A percentile compares a stretch with the other conserved stretches of the same genome.
phyloP scores from a whole-genome alignment of 2,888 invertebrate species.

The Argyresthia goedartella region DNA sequence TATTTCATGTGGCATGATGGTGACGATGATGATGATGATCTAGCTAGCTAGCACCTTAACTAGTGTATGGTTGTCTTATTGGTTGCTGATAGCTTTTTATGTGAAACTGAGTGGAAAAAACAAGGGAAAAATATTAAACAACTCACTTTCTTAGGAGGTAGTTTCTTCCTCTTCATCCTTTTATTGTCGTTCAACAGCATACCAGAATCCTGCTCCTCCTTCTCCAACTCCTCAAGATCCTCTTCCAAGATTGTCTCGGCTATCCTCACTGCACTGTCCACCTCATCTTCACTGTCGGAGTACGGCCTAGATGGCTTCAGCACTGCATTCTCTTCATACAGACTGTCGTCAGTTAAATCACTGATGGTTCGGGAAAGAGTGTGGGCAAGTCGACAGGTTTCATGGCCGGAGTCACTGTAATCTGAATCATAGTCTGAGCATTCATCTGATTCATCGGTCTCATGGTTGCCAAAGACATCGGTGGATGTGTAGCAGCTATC shows the following conservation, averaged over 20 bases:
- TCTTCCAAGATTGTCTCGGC: slow-evolving; percentile 13
- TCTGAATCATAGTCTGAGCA: slow-evolving; percentile 20
- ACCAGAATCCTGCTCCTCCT: slow-evolving; percentile 16
- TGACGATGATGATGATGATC: too few species aligned
- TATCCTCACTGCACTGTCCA: slow-evolving; percentile 36
- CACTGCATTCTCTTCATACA: slow-evolving; percentile 26
- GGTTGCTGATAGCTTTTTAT: too few species aligned
- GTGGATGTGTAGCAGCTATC: slow-evolving; percentile 50
- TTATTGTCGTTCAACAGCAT: slow-evolving; percentile 33
- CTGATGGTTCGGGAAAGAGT: slow-evolving; percentile 41
- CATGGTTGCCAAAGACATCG: slow-evolving; percentile 42
- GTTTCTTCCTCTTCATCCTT: slow-evolving; percentile 27
- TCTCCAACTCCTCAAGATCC: slow-evolving; percentile 4
- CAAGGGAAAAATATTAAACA: slow-evolving; percentile 3
- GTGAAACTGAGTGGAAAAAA: too few species aligned
- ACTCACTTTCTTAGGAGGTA: slow-evolving; percentile 45
- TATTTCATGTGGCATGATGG: too few species aligned
- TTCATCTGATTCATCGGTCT: slow-evolving; percentile 15
- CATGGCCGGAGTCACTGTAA: slow-evolving; percentile 25
- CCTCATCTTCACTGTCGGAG: slow-evolving; percentile 32
- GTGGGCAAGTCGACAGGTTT: slow-evolving; percentile 22
- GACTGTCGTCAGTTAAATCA: slow-evolving; percentile 47
- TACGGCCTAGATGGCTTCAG: background rate
- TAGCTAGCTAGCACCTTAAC: too few species aligned
- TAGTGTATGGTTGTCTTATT: too few species aligned